Percentiles rank a stretch among this genome's conserved stretches.
phyloP scores from a whole-genome alignment of 2,888 invertebrate genomes.

The Diplazon laetatorius region DNA sequence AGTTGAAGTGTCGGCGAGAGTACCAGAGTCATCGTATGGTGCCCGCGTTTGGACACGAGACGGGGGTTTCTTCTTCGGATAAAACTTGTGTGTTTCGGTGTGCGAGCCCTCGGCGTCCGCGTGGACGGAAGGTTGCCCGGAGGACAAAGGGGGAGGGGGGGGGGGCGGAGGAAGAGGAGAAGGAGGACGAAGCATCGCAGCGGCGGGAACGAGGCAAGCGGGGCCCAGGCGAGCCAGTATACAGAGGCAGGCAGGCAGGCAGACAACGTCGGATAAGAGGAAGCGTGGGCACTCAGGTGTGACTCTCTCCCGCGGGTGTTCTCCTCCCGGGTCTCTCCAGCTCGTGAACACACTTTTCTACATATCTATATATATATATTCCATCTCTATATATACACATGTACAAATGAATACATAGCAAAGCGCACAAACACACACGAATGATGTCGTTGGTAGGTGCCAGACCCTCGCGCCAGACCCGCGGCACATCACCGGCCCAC shows the following conservation, averaged over 20 bases:
- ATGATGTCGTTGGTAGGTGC: no score
- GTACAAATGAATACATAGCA: no score
- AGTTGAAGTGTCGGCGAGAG: constrained; percentile 4
- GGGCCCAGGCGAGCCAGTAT: no score
- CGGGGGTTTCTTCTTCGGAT: constrained; percentile 8
- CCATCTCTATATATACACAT: neutral
- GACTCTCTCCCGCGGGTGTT: constrained; percentile 81
- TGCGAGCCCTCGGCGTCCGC: constrained; percentile 7
- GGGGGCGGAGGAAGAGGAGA: constrained; percentile 26
- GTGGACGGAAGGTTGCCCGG: constrained; percentile 31
- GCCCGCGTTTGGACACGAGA: constrained; percentile 51
- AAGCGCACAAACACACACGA: no score
- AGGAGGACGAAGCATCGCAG: constrained; percentile 31
- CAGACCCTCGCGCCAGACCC: no score
- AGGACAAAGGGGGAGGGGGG: no score
- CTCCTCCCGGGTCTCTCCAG: constrained; percentile 70
- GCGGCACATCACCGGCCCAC: constrained; percentile 59
- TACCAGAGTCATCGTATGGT: constrained; percentile 22
- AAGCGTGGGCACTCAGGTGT: constrained; percentile 82
- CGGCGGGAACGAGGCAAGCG: constrained; percentile 63
- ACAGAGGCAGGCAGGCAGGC: constrained; percentile 65
- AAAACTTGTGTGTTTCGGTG: constrained; percentile 19
- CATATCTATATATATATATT: constrained; percentile 54
- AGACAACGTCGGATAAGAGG: constrained; percentile 79
- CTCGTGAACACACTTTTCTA: constrained; percentile 48